Conservation (phyloP, 2,797 vertebrate genomes). For the Nyctalus aviator region DNA sequence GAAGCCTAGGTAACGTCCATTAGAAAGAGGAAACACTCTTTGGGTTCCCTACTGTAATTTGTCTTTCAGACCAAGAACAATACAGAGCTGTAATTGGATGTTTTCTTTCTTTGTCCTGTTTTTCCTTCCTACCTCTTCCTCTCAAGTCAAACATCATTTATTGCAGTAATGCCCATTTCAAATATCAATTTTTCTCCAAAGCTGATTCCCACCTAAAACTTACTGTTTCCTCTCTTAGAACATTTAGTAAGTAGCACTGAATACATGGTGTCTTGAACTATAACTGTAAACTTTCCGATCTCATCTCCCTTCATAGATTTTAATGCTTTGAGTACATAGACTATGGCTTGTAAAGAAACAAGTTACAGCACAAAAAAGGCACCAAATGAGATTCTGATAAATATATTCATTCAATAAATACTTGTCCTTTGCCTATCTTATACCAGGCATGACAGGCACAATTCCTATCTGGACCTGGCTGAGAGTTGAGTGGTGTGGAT, state of each 20-base stretch:
- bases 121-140: not conserved
- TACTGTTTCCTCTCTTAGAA: conserved; percentile 22
- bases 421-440: not conserved
- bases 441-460: not conserved
- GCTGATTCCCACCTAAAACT: conserved; percentile 3
- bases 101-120: not conserved
- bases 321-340: not conserved
- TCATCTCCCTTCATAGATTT: conserved; percentile 15
- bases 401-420: not conserved
- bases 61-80: conserved; percentile 44
- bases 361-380: not conserved
- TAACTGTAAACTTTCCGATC: not conserved
- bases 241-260: not conserved
- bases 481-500: not conserved
- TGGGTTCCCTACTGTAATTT: not conserved
- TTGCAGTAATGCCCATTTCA: not conserved
- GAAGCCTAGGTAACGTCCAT: not conserved
- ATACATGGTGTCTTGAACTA: not conserved
- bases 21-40: not conserved
- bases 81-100: not conserved
- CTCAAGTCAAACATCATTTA: not conserved
- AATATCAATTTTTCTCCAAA: conserved; percentile 44
- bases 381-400: not conserved
- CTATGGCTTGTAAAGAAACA: not conserved
- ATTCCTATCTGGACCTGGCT: not conserved